A percentile compares a stretch with the other conserved stretches of the same genome.
Conservation (phyloP, 1,140 invertebrate species). For the Bombus haemorrhoidalis region DNA sequence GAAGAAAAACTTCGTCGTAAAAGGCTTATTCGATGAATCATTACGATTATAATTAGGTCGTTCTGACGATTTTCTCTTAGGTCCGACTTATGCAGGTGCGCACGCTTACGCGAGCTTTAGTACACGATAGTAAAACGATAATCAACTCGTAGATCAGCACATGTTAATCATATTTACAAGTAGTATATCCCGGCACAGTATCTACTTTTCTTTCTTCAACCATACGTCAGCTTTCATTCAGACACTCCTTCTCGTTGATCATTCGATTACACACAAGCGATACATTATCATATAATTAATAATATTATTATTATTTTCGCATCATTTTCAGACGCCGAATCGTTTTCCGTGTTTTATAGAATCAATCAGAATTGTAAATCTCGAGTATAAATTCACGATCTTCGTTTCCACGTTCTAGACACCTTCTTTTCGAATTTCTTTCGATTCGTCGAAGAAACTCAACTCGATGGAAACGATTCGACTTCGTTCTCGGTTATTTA, state of each 20-base stretch:
- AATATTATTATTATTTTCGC: neutral
- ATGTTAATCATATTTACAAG: conserved; percentile 63
- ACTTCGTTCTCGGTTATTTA: neutral
- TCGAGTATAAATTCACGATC: neutral
- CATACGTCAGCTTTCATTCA: conserved; percentile 41
- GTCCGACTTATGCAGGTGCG: conserved; percentile 34
- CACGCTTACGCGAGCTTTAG: neutral
- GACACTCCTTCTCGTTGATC: conserved; percentile 38
- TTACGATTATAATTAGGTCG: conserved; percentile 66
- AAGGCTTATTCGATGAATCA: conserved; percentile 67
- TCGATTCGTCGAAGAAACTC: neutral
- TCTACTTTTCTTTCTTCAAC: neutral
- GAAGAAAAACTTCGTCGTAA: conserved; percentile 48
- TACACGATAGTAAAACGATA: conserved; percentile 55
- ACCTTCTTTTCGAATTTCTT: neutral
- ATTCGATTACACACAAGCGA: conserved; percentile 42
- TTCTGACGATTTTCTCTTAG: conserved; percentile 54
- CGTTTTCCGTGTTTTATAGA: neutral
- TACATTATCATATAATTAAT: neutral
- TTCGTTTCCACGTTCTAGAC: neutral
- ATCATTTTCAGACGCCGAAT: neutral
- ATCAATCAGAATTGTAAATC: neutral
- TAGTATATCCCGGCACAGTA: conserved; percentile 15
- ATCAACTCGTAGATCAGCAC: conserved; percentile 55
- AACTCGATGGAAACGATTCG: conserved; percentile 5